Evolutionary conservation across 2,888 invertebrate genomes (phyloP).

Genomic region (Pristionchus fissidentatus): DNA sequence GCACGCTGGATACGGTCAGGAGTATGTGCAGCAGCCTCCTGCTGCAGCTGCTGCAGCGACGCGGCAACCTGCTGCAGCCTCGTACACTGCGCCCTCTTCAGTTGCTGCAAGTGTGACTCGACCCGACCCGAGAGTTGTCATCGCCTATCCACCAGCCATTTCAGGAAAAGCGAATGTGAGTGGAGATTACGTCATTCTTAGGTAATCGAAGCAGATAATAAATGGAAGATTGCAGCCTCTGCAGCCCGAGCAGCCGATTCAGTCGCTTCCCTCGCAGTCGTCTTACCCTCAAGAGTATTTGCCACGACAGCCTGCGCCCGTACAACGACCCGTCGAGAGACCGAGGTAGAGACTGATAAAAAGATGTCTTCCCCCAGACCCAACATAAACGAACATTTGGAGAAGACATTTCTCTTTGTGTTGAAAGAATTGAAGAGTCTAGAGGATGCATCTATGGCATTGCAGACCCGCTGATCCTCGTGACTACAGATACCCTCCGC

Average conservation of each 20-base stretch:
- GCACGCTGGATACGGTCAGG: conserved; percentile 2
- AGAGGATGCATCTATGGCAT: background rate
- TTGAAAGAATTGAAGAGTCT: background rate
- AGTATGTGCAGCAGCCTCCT: conserved; percentile 22
- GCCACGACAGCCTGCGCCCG: background rate
- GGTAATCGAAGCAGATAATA: no score
- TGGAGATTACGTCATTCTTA: background rate
- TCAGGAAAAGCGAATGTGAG: background rate
- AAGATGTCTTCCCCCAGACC: background rate
- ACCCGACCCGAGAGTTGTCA: conserved; percentile 26
- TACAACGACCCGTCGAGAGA: background rate
- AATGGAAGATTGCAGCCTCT: background rate
- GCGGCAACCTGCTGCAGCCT: background rate
- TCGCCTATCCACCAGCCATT: conserved; percentile 27
- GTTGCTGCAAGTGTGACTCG: background rate
- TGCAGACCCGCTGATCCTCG: conserved; percentile 34
- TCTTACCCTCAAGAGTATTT: background rate
- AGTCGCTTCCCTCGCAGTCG: background rate
- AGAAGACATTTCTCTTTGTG: no score
- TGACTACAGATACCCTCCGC: background rate
- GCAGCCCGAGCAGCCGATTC: background rate
- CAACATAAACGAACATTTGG: no score
- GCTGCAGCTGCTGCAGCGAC: background rate
- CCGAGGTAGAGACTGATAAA: background rate
- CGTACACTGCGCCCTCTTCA: background rate